phyloP scores from a whole-genome alignment of 2,888 invertebrate genomes.

The Desoria tigrina region DNA sequence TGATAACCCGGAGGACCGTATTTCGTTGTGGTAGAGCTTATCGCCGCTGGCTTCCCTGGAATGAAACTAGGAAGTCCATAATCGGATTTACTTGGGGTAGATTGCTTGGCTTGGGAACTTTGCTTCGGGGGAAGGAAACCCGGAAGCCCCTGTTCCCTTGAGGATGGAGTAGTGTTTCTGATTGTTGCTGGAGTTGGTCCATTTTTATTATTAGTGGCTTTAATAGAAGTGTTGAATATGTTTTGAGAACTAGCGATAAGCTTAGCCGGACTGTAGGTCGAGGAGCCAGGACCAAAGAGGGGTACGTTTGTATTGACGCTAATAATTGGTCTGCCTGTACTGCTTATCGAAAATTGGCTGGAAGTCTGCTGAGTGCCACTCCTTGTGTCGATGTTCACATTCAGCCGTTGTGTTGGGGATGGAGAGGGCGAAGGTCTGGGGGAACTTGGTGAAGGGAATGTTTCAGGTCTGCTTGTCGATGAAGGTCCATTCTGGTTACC shows the following conservation, averaged over 20 bases:
- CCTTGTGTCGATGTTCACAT: constrained; percentile 12
- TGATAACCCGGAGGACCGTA: constrained; percentile 13
- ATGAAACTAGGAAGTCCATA: no score
- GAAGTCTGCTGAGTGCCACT: not conserved
- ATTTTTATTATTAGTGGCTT: constrained; percentile 21
- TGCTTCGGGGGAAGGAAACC: constrained; percentile 33
- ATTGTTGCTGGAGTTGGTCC: constrained; percentile 27
- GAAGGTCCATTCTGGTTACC: not conserved
- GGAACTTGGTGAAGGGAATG: not conserved
- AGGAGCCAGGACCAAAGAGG: constrained; percentile 8
- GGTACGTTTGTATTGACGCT: constrained; percentile 8
- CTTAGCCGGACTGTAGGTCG: not conserved
- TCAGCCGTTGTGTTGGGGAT: not conserved
- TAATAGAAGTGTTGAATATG: not conserved
- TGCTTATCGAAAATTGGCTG: not conserved
- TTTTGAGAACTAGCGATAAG: constrained; percentile 3
- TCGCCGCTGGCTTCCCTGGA: constrained; percentile 4
- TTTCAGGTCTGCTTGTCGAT: constrained; percentile 1
- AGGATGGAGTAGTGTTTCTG: constrained; percentile 32
- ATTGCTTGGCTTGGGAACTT: constrained; percentile 17
- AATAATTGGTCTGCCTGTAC: constrained; percentile 11
- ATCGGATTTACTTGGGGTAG: no score
- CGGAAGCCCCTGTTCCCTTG: not conserved
- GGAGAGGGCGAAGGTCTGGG: constrained; percentile 8
- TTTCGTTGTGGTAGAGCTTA: not conserved